Evolutionary conservation across 2,888 invertebrate genomes (phyloP).

Genomic region (Pomacea canaliculata): DNA sequence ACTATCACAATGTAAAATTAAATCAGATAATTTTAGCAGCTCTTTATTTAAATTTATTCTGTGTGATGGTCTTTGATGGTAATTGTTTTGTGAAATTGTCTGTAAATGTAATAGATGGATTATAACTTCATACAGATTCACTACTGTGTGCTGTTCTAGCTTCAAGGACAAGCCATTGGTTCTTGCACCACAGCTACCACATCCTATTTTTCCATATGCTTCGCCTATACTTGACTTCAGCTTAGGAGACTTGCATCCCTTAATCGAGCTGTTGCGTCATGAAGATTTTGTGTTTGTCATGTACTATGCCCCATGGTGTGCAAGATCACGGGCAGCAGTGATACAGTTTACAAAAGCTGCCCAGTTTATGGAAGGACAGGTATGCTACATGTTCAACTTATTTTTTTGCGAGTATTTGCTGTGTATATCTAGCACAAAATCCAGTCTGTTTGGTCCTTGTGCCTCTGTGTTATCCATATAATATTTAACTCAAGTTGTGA

Average conservation of each 20-base stretch:
- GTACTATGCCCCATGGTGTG: constrained; percentile 97
- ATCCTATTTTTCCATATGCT: constrained; percentile 79
- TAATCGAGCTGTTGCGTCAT: constrained; percentile 75
- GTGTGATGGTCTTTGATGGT: no score
- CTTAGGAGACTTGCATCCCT: constrained; percentile 79
- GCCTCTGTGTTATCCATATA: no score
- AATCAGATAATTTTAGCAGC: no score
- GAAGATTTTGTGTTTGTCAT: constrained; percentile 88
- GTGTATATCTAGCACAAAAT: no score
- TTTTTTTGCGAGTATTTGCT: no score
- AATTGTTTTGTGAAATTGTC: no score
- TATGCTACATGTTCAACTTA: constrained; percentile 61
- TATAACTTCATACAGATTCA: no score
- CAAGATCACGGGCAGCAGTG: constrained; percentile 82
- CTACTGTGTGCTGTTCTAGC: constrained; percentile 31
- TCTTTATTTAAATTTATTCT: no score
- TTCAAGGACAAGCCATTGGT: constrained; percentile 51
- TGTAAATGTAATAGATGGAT: no score
- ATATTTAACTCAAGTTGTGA: no score
- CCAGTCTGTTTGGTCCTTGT: no score
- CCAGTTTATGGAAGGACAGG: constrained; percentile 78
- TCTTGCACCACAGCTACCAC: constrained; percentile 70
- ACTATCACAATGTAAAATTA: no score
- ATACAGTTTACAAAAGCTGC: constrained; percentile 84
- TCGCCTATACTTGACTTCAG: constrained; percentile 84